Evolutionary conservation across 2,888 invertebrate species (phyloP), one percentile per base, ranked within the genome.

Genomic region (Melinopterus prodromus): DNA sequence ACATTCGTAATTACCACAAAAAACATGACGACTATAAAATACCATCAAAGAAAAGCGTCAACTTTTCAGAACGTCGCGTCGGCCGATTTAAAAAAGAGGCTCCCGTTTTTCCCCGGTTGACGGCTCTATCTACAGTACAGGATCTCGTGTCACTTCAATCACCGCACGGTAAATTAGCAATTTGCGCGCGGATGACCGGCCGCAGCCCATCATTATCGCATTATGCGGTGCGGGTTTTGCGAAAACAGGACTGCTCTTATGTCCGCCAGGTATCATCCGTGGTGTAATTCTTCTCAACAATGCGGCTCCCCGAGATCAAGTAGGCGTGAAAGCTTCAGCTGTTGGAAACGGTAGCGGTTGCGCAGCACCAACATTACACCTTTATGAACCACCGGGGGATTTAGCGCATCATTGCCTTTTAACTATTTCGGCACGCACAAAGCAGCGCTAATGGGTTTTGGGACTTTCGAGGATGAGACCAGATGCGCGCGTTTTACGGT

Each of bases 201-300:
- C 71, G 6, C 14, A 53, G 70, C 15, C 16, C 71, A 71, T 78
- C 36, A 78, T 78, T 78, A 78, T 71, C 78, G 71, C 70, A 78
- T 78, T 78, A 78, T 35, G 53, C 26, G 35, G 70, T 26, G 70
- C 78, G 9, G 71, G 26, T 26, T 35, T 16, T 71, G 16, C 53
- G 71, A 77, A 78, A 80, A 79, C 78, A 79, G 76, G 81, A 82
- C 80, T 82, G 82, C 82, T 82, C 82, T 80, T 82, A 81, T 82
- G 53, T 53, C 53, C 53, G 53, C 80, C 79, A 78, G 82, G 80
- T 80, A 15, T 75, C 71, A 71, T 15, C 82, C 81, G 80, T 82
- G 81, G 80, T 7, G 80, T 82, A 82, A 82, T 82, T 78, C 77
- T 76, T 79, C 79, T 80, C 77, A 80, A 82, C 81, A 82, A 82